phyloP scores from a whole-genome alignment of 2,113 vertebrate genomes.

The Capreolus pygargus region DNA sequence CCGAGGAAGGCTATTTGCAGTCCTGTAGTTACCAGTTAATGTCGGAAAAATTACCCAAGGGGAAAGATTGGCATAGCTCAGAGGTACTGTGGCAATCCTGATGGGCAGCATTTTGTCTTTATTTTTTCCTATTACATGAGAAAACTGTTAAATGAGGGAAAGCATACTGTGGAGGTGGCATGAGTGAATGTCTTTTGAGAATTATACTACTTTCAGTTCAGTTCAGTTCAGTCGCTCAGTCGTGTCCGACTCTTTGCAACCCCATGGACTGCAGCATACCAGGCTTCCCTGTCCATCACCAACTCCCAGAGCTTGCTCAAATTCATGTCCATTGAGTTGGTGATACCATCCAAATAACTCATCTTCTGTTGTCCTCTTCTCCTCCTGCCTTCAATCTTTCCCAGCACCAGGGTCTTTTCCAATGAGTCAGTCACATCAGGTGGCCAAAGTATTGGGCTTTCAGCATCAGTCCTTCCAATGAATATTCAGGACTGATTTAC shows the following conservation, averaged over 20 bases:
- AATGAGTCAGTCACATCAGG: neutral
- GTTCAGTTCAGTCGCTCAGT: neutral
- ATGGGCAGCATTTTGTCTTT: neutral
- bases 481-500: neutral
- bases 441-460: neutral
- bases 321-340: neutral
- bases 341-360: neutral
- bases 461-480: neutral
- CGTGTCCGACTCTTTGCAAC: accelerated
- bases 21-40: neutral
- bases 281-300: neutral
- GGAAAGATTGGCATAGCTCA: neutral
- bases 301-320: neutral
- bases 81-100: neutral
- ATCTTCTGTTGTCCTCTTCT: neutral
- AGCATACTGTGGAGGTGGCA: too few species aligned
- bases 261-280: neutral
- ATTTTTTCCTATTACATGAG: neutral
- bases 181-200: neutral
- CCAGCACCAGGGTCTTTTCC: neutral
- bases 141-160: neutral
- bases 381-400: neutral
- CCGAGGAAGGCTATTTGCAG: neutral
- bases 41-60: neutral
- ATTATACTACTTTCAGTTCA: neutral